Percentiles rank a stretch among this genome's conserved stretches.
Conservation (phyloP, 2,797 vertebrate species). For the Huso huso region DNA sequence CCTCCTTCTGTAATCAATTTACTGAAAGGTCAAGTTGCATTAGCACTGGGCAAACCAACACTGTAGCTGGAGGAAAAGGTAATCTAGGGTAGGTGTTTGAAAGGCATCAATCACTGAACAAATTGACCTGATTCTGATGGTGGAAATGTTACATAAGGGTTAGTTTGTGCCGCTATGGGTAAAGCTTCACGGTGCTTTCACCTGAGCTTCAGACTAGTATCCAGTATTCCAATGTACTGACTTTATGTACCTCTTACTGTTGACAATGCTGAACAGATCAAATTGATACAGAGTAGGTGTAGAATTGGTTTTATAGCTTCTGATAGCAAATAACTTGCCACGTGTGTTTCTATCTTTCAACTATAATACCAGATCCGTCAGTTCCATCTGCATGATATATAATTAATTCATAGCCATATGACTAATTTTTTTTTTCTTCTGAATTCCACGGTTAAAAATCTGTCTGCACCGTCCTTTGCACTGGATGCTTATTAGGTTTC, state of each 20-base stretch:
- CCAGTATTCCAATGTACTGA: neutral
- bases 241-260: neutral
- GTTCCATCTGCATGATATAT: too few relatives aligned
- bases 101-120: neutral
- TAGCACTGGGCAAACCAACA: constrained; percentile 15
- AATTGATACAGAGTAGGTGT: too few relatives aligned
- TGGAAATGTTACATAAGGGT: constrained; percentile 11
- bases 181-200: neutral
- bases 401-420: too few relatives aligned
- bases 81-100: constrained; percentile 12
- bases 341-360: too few relatives aligned
- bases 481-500: too few relatives aligned
- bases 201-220: neutral
- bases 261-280: too few relatives aligned
- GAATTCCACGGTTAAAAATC: too few relatives aligned
- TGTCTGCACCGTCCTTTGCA: too few relatives aligned
- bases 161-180: neutral
- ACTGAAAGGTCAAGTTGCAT: constrained; percentile 29
- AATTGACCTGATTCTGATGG: constrained; percentile 15
- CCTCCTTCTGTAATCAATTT: constrained; percentile 26
- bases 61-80: constrained; percentile 10
- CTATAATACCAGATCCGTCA: too few relatives aligned
- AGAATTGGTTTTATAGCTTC: neutral
- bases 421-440: too few relatives aligned
- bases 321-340: neutral